phyloP scores from a whole-genome alignment of 2,113 vertebrate species.

The Peromyscus californicus region DNA sequence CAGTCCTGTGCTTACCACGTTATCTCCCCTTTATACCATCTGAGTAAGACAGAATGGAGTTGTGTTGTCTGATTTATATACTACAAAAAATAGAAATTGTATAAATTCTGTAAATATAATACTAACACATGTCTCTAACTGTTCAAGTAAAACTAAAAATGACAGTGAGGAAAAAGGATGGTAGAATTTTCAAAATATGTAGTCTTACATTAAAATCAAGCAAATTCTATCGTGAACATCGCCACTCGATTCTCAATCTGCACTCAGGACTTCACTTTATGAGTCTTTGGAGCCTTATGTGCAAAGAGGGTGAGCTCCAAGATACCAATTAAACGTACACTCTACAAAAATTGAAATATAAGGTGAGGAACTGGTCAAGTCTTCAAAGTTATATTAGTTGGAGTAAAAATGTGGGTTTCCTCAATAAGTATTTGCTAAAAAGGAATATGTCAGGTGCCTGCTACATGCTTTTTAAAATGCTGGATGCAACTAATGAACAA shows the following conservation, averaged over 20 bases:
- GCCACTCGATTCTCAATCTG: background rate
- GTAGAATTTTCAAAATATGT: constrained; percentile 18
- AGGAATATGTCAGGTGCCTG: background rate
- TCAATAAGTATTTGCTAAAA: background rate
- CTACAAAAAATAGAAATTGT: background rate
- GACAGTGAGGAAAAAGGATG: background rate
- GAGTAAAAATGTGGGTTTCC: background rate
- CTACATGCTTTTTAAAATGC: background rate
- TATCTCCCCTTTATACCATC: background rate
- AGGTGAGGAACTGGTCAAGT: background rate
- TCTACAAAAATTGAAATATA: background rate
- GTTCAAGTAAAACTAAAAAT: background rate
- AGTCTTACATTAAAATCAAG: background rate
- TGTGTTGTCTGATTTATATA: background rate
- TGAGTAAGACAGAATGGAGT: background rate
- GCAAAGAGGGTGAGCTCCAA: background rate
- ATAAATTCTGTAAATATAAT: background rate
- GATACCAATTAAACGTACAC: background rate
- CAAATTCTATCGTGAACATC: background rate
- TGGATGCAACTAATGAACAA: background rate
- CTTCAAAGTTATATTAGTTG: background rate
- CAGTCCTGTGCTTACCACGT: background rate
- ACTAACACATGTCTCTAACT: background rate
- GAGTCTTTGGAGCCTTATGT: background rate
- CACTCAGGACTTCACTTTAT: background rate